Evolutionary conservation across 1,140 invertebrate species (phyloP).

Genomic region (Papilio polytes): DNA sequence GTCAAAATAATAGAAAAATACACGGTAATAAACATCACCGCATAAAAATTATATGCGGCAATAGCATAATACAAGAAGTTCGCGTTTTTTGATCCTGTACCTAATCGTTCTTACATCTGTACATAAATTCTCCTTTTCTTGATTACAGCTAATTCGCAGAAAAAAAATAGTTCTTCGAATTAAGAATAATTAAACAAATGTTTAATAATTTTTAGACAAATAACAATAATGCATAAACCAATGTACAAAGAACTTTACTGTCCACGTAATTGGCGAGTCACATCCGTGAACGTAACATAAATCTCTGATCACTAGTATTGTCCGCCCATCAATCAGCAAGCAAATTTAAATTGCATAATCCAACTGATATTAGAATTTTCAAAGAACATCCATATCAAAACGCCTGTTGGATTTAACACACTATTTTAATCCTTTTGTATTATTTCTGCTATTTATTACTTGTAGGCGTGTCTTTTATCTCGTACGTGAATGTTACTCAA

Average conservation of each 20-base stretch:
- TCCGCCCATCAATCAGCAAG: background rate
- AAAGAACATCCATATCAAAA: background rate
- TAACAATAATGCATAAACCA: background rate
- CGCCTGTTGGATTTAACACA: background rate
- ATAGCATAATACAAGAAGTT: background rate
- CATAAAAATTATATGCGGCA: background rate
- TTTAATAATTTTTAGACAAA: no score
- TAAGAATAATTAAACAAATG: no score
- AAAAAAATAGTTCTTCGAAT: no score
- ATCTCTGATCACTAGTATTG: constrained; percentile 12
- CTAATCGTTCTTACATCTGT: no score
- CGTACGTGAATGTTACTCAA: background rate
- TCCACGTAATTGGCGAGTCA: background rate
- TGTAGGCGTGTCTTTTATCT: background rate
- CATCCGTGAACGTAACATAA: constrained; percentile 24
- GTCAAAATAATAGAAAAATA: background rate
- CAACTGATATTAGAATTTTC: no score
- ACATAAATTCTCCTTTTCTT: no score
- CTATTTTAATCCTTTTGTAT: background rate
- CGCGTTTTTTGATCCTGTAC: no score
- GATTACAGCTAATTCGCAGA: no score
- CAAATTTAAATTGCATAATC: background rate
- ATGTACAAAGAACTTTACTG: background rate
- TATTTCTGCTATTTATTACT: background rate
- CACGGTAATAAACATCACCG: background rate